Evolutionary conservation across 2,888 invertebrate species (phyloP), one percentile per base, ranked within the genome.

Genomic region (Tipula lateralis): DNA sequence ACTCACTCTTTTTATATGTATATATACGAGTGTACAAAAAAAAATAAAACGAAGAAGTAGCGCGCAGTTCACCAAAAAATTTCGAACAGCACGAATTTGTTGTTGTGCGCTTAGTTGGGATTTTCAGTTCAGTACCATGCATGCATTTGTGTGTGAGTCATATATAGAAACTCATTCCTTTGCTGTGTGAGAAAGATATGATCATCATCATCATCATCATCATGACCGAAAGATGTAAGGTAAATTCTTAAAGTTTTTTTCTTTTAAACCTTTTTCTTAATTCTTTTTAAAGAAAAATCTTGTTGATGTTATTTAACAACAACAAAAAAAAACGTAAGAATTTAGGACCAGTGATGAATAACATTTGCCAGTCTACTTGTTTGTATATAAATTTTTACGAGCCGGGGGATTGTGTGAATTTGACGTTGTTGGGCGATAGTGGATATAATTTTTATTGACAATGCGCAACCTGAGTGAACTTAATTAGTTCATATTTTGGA

Each of bases 171-270:
- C 9, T 66, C 66, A 66, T 66, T 24, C 24, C 24, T 66, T 66
- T 66, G 66, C 66, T 66, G 66, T 66, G 66, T 66, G 66, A 66
- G 66, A 66, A 66, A 66, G 66, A 66, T 66, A 66, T 66, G 66
- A 66, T 66, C 66, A 50, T 50, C 50, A 50, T 16, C 44, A 50
- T 50, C 50, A 50, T 50, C 16, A 66, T 66, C 66, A 66, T 66
- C 66, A 24, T 24, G 66, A 66, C 66, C 66, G 66, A 66, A 66
- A 66, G 24, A 66, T 66, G 66, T 66, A 66, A 66, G 66, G 66
- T 66, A 66, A 66, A 66, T 66, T 66, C 66, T 66, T 66, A 66
- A 66, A 66, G 24, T 24, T 66, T 66, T 66, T 66, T 66, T 66
- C 24, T 66, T 66, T 24, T 66, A 24, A 66, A 66, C 66, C 66